Evolutionary conservation across 2,888 invertebrate species (phyloP), one percentile per base, ranked within the genome.

Genomic region (Ametastegia equiseti): DNA sequence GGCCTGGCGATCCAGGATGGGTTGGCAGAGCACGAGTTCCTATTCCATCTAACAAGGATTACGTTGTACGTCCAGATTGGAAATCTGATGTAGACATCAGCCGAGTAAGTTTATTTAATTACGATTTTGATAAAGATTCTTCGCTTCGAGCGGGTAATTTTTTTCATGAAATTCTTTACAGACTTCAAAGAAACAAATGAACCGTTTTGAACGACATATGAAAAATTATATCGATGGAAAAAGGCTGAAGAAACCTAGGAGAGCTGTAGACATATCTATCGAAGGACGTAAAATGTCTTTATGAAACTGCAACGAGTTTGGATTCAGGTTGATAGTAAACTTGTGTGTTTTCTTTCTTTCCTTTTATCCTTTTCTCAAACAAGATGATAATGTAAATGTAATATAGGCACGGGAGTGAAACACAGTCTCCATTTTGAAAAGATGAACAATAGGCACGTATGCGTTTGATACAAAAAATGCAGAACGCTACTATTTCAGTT

Each of bases 1-100:
- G 98, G 81, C 99, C 99, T 0, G 99, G 99, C 82, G 98, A 98
- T 90, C 96, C 97, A 85, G 99, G 99, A 57, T 99, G 98, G 98
- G 95, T 98, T 84, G 95, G 96, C 45, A 94, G 99, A 89, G 99
- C 99, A 15, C 94, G 99, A 82, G 99, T 99, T 81, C 99, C 99
- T 30, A 92, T 95, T 90, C 98, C 98, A 33, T 98, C 98, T 75
- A 98, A 96, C 91, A 99, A 98, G 93, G 99, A 99, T 92, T 99
- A 99, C 92, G 97, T 99, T 78, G 95, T 97, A 86, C 94, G 99
- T 75, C 99, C 99, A 15, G 97, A 97, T 92, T 98, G 97, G 94
- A 96, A 96, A 84, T 94, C 96, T 83, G 98, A 98, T 89, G 94
- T 96, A 67, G 98, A 98, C 92, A 96, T 98, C 92, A 95, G 96